A percentile compares a stretch with the other conserved stretches of the same genome.
These are phyloP conservation scores for Synergus japonicus DNA, from an alignment of 2,888 invertebrate species.

Conservation along the genomic window DNA sequence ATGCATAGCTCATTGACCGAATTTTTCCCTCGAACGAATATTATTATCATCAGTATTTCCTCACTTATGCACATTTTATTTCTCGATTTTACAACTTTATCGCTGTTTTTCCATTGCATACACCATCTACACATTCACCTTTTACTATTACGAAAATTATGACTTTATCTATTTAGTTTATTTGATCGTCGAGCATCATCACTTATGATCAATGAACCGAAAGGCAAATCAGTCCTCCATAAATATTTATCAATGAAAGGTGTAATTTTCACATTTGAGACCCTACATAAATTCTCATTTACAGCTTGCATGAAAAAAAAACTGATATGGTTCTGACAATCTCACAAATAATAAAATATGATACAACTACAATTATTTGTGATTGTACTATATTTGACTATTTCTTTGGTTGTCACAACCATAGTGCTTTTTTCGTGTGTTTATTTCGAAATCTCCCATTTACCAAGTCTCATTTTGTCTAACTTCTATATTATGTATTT, in stretches of 20 bases:
- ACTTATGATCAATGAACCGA: conserved; percentile 28
- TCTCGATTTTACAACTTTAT: neutral
- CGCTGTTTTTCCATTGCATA: neutral
- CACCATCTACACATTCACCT: neutral
- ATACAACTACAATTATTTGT: too few relatives aligned
- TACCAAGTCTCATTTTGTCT: neutral
- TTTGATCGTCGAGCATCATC: neutral
- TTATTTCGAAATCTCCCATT: too few relatives aligned
- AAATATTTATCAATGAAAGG: conserved; percentile 6
- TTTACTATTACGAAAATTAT: conserved; percentile 8
- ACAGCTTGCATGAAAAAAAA: neutral
- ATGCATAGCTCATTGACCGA: neutral
- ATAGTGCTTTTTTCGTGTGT: too few relatives aligned
- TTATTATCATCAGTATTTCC: neutral
- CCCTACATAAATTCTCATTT: neutral
- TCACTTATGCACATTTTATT: conserved; percentile 18
- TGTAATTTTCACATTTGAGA: neutral
- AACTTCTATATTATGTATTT: neutral
- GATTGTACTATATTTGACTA: too few relatives aligned
- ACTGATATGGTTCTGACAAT: too few relatives aligned
- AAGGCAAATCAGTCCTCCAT: conserved; percentile 12
- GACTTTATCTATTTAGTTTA: neutral
- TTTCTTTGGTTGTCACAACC: too few relatives aligned
- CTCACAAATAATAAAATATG: too few relatives aligned
- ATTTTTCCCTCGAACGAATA: conserved; percentile 22